Percentiles rank a stretch among this genome's conserved stretches.
Evolutionary conservation across 2,797 vertebrate species (phyloP).

Genomic region (Spheniscus humboldti): DNA sequence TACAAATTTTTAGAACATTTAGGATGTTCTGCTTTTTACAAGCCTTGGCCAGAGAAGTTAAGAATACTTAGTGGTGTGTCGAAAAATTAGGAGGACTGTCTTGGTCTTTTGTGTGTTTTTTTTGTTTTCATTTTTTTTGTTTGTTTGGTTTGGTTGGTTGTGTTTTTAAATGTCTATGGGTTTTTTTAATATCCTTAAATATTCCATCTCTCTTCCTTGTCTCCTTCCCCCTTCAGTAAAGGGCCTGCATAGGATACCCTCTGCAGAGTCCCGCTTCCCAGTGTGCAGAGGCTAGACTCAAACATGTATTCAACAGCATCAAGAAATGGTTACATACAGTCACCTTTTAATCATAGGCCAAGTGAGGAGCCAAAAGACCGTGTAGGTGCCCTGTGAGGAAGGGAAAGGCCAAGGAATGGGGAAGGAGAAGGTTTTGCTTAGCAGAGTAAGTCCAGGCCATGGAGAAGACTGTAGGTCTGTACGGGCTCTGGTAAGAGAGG

Average conservation of each 20-base stretch:
- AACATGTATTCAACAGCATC: neutral
- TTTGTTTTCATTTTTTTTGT: no score
- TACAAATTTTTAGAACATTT: neutral
- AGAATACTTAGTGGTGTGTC: neutral
- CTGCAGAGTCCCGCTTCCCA: neutral
- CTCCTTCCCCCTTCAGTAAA: neutral
- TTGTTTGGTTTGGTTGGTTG: no score
- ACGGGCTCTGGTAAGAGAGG: neutral
- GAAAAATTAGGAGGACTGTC: neutral
- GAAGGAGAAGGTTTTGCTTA: neutral
- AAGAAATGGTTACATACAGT: neutral
- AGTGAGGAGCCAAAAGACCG: neutral
- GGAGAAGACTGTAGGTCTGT: neutral
- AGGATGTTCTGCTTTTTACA: conserved; percentile 24
- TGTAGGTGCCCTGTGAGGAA: neutral
- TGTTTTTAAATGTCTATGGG: neutral
- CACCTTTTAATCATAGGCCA: neutral
- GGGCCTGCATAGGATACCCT: neutral
- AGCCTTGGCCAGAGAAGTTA: neutral
- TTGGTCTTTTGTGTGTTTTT: neutral
- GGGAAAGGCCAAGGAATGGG: neutral
- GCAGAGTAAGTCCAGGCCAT: neutral
- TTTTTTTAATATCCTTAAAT: neutral
- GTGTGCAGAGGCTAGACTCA: fast-evolving
- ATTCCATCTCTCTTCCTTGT: neutral